phyloP scores from a whole-genome alignment of 2,113 vertebrate genomes.

The Gyps fulvus region DNA sequence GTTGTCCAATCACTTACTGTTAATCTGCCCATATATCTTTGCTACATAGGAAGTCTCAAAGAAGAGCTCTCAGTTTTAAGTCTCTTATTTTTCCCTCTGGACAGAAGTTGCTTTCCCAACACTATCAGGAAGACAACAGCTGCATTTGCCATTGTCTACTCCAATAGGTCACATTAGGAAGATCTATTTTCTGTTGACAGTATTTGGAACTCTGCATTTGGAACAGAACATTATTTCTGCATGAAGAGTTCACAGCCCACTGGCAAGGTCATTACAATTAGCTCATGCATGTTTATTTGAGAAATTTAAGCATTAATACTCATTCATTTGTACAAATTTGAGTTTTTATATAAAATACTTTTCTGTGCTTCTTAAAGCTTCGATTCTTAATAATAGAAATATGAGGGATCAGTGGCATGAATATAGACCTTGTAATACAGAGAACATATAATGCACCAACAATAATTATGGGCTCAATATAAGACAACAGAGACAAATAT shows the following conservation, averaged over 20 bases:
- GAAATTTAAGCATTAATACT: not conserved
- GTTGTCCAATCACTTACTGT: not conserved
- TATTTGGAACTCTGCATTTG: not conserved
- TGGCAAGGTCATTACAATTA: conserved; percentile 47
- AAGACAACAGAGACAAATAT: conserved; percentile 2
- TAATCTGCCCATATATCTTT: not conserved
- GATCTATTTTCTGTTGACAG: conserved; percentile 11
- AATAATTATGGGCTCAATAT: not conserved
- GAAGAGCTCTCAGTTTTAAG: not conserved
- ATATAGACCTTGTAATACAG: not conserved
- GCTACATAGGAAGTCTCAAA: not conserved
- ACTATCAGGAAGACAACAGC: not conserved
- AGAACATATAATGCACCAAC: not conserved
- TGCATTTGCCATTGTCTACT: not conserved
- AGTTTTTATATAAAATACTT: not conserved
- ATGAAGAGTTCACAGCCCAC: conserved; percentile 5
- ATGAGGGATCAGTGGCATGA: not conserved
- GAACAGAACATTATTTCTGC: conserved; percentile 9
- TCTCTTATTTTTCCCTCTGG: not conserved
- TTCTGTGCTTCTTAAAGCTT: not conserved
- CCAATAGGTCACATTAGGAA: not conserved
- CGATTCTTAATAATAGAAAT: not conserved
- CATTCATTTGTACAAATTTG: not conserved
- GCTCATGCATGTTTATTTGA: not conserved
- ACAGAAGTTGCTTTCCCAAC: not conserved